These are phyloP conservation scores for Hystrix brachyura DNA, from an alignment of 2,113 vertebrate genomes.

Conservation along the genomic window DNA sequence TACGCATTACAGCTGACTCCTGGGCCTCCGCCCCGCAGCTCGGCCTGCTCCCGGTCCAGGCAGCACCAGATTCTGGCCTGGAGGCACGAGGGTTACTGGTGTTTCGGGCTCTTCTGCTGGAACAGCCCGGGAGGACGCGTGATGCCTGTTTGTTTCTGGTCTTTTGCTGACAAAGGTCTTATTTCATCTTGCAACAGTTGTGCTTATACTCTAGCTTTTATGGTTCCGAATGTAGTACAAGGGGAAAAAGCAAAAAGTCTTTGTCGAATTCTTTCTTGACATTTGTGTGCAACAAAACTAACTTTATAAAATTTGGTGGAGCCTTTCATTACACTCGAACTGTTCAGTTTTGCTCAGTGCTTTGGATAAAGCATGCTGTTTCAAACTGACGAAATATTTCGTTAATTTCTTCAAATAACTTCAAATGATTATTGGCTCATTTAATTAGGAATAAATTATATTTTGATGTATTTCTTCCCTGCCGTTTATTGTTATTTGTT, in stretches of 20 bases:
- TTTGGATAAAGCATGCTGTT: constrained; percentile 27
- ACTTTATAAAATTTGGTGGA: constrained; percentile 26
- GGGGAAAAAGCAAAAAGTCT: neutral
- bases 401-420: constrained; percentile 16
- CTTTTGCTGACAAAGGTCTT: constrained; percentile 13
- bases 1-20: neutral
- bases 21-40: constrained; percentile 14
- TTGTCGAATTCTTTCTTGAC: constrained; percentile 10
- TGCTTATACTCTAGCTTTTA: neutral
- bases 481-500: neutral
- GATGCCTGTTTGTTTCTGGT: neutral
- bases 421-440: constrained; percentile 1
- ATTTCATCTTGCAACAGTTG: constrained; percentile 19
- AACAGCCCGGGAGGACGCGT: neutral
- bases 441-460: constrained; percentile 28
- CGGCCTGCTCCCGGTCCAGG: neutral
- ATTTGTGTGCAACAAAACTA: constrained; percentile 32
- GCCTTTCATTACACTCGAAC: neutral
- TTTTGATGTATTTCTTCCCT: constrained; percentile 32
- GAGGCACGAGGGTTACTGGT: neutral
- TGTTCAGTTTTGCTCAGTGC: constrained; percentile 19
- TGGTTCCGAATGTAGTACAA: neutral
- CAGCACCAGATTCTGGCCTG: neutral
- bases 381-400: constrained; percentile 51
- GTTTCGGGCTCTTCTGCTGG: neutral